Evolutionary conservation across 2,797 vertebrate genomes (phyloP).

Genomic region (Brachyrhaphis roseni): DNA sequence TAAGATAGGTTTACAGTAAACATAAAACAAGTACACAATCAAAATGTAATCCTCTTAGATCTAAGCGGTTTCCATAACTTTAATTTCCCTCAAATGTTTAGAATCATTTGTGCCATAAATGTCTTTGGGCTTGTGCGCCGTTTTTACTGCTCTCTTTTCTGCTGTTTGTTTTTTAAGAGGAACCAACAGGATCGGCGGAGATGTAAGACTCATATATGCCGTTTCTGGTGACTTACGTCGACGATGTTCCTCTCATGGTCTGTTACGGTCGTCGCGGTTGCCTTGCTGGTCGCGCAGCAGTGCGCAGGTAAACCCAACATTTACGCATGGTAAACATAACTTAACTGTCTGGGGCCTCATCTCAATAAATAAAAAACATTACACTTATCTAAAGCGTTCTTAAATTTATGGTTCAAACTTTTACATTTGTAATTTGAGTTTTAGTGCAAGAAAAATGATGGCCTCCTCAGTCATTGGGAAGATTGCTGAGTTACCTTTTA

Average conservation of each 20-base stretch:
- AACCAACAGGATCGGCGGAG: background rate
- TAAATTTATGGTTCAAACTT: background rate
- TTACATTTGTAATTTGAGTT: background rate
- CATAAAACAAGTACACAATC: background rate
- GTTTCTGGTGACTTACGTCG: constrained; percentile 37
- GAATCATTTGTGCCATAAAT: too few species aligned
- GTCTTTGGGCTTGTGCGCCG: background rate
- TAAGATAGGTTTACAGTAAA: background rate
- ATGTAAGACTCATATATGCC: constrained; percentile 31
- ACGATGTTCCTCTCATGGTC: constrained; percentile 47
- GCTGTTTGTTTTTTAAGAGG: constrained; percentile 9
- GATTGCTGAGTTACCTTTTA: background rate
- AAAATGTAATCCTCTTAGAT: background rate
- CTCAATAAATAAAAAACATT: background rate
- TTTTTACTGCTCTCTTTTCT: background rate
- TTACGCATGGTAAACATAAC: background rate
- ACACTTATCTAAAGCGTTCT: background rate
- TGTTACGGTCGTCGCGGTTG: constrained; percentile 30
- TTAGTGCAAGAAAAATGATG: background rate
- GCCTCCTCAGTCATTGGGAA: background rate
- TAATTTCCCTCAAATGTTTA: background rate
- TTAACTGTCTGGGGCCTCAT: background rate
- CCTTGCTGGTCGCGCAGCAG: constrained; percentile 48
- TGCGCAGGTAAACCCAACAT: constrained; percentile 52
- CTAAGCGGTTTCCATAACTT: background rate